Percentiles rank a stretch among this genome's conserved stretches.
phyloP scores from a whole-genome alignment of 2,888 invertebrate genomes.

The Drosophila demipolita region DNA sequence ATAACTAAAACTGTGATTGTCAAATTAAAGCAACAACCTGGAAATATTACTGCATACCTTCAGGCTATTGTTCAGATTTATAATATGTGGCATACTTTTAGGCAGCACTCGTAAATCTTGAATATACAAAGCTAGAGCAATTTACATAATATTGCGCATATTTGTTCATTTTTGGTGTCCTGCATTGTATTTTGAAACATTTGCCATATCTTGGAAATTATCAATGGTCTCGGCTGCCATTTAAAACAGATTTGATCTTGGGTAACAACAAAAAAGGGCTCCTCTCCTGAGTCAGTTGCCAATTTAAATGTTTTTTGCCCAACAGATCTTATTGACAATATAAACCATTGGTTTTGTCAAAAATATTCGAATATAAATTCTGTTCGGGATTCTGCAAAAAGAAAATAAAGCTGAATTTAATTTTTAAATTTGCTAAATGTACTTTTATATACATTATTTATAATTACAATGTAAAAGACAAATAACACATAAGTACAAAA shows the following conservation, averaged over 20 bases:
- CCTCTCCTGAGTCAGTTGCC: neutral
- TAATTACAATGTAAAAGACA: no score
- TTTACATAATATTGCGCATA: neutral
- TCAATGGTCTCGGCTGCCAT: neutral
- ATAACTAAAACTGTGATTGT: neutral
- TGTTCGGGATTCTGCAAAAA: neutral
- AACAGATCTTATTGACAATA: neutral
- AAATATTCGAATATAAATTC: neutral
- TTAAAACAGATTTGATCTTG: neutral
- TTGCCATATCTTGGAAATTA: neutral
- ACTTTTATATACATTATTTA: no score
- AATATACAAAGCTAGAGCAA: neutral
- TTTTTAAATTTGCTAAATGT: no score
- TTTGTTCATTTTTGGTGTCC: neutral
- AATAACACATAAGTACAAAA: no score
- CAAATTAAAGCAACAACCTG: neutral
- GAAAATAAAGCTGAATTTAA: neutral
- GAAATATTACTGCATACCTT: constrained; percentile 4
- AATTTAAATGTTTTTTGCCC: neutral
- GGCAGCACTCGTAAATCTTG: neutral
- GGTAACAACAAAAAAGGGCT: neutral
- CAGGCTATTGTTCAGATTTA: neutral
- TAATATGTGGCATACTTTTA: constrained; percentile 2
- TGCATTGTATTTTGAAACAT: neutral
- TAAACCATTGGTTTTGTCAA: neutral